Evolutionary conservation across 1,140 invertebrate genomes (phyloP).

Genomic region (Metaphire vulgaris): DNA sequence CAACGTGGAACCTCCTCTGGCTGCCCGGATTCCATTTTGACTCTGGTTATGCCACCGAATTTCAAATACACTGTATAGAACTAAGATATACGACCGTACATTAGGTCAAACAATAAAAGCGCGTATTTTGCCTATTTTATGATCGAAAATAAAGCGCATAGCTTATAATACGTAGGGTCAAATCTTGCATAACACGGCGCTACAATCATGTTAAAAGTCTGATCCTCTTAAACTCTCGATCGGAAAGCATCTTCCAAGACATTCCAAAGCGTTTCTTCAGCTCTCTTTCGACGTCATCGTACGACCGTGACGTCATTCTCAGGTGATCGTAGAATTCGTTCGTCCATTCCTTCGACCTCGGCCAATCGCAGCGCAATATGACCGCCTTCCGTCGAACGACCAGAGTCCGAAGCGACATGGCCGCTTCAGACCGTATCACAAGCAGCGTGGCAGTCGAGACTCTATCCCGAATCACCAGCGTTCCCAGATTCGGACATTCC

Average conservation of each 20-base stretch:
- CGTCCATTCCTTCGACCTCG: slow-evolving; percentile 60
- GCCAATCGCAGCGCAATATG: slow-evolving; percentile 44
- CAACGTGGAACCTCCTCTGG: too few species aligned
- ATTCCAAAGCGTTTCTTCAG: slow-evolving; percentile 64
- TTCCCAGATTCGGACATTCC: slow-evolving; percentile 60
- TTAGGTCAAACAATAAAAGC: too few species aligned
- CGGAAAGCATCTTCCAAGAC: slow-evolving; percentile 66
- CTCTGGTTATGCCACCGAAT: too few species aligned
- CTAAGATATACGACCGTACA: too few species aligned
- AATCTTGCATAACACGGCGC: too few species aligned
- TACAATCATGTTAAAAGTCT: neutral
- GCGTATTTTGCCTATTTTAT: too few species aligned
- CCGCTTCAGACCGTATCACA: slow-evolving; percentile 60
- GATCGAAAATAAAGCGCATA: too few species aligned
- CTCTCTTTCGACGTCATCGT: slow-evolving; percentile 62
- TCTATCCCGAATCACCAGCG: slow-evolving; percentile 67
- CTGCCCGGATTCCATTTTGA: too few species aligned
- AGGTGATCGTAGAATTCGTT: slow-evolving; percentile 65
- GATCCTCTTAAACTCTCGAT: slow-evolving; percentile 61
- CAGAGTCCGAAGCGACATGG: slow-evolving; percentile 61
- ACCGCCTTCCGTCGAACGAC: slow-evolving; percentile 66
- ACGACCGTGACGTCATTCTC: slow-evolving; percentile 55
- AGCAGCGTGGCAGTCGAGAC: slow-evolving; percentile 72
- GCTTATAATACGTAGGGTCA: too few species aligned
- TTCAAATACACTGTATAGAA: too few species aligned